Evolutionary conservation across 2,888 invertebrate genomes (phyloP), one percentile per base, ranked within the genome.

Genomic region (Lamellibrachia satsuma): DNA sequence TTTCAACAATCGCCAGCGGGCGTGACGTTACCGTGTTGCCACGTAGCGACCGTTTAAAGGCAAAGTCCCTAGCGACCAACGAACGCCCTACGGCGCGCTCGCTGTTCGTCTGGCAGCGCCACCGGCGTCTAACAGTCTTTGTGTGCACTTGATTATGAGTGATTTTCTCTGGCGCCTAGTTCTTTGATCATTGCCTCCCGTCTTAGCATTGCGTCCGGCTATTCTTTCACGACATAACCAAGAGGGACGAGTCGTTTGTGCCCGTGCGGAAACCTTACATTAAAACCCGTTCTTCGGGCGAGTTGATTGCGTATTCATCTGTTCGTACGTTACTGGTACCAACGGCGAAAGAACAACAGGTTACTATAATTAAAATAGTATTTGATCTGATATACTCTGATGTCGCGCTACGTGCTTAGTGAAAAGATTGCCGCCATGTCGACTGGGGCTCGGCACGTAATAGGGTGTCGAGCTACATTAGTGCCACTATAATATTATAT

Each of bases 11-110:
- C 4, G 75, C 75, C 75, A 22, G 22, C 75, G 75, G 75, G 6
- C 22, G 75, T n/a, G 75, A 75, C 75, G 3, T 22, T 75, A 22
- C 75, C 3, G 15, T 22, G 75, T 22, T 75, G 75, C 22, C 15
- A 22, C 75, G 4, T 75, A 75, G n/a, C 75, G 22, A 22, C n/a
- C 0, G 22, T 75, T 75, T 22, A 75, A 75, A 75, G 39, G 22
- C 75, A 75, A n/a, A 75, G 0, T n/a, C 75, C 75, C 75, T 75
- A 75, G 75, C 75, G 75, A 75, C 75, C 75, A 75, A 75, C 22
- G 75, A 75, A 75, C 75, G 75, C 75, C 75, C 75, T 75, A 22
- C 22, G 75, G 75, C 75, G 75, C 75, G n/a, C 75, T 75, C 75
- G 22, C 15, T 75, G n/a, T 75, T 75, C 75, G 75, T n/a, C 75